Percentiles rank a stretch among this genome's conserved stretches.
Evolutionary conservation across 2,888 invertebrate genomes (phyloP).

Genomic region (Cremastinae sp.): DNA sequence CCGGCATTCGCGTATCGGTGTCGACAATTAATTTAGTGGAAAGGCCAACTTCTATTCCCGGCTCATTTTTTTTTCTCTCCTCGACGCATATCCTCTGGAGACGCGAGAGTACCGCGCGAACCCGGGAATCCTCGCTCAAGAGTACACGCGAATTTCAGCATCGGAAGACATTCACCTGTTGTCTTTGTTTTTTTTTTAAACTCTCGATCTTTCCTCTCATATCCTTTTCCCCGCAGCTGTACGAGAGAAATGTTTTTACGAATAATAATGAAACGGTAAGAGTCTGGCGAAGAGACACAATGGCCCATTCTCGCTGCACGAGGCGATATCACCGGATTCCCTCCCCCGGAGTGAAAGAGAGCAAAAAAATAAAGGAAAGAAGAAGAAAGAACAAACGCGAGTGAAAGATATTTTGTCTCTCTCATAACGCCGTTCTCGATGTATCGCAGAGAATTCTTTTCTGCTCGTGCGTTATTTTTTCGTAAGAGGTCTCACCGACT

Average conservation of each 20-base stretch:
- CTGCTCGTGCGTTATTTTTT: constrained; percentile 39
- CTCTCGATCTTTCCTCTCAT: not conserved
- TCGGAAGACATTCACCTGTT: constrained; percentile 13
- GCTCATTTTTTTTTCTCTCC: constrained; percentile 9
- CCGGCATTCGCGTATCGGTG: constrained; percentile 53
- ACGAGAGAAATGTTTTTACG: constrained; percentile 41
- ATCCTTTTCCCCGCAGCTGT: not conserved
- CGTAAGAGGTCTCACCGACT: not conserved
- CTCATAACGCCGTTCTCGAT: constrained; percentile 18
- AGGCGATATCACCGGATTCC: constrained; percentile 44
- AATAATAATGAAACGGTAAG: constrained; percentile 53
- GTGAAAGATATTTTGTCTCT: constrained; percentile 40
- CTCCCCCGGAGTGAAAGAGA: constrained; percentile 5
- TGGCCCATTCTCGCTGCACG: constrained; percentile 48
- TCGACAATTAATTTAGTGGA: constrained; percentile 54
- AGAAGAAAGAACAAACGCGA: constrained; percentile 18
- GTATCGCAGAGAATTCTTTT: constrained; percentile 37
- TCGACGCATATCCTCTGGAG: not conserved
- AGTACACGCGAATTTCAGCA: not conserved
- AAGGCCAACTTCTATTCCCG: constrained; percentile 31
- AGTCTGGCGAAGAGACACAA: constrained; percentile 46
- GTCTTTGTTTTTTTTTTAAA: constrained; percentile 19
- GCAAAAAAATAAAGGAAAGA: not conserved
- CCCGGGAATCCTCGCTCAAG: not conserved
- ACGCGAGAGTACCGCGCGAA: not conserved